phyloP scores from a whole-genome alignment of 2,797 vertebrate genomes.

The Parauchenoglanis ngamensis region DNA sequence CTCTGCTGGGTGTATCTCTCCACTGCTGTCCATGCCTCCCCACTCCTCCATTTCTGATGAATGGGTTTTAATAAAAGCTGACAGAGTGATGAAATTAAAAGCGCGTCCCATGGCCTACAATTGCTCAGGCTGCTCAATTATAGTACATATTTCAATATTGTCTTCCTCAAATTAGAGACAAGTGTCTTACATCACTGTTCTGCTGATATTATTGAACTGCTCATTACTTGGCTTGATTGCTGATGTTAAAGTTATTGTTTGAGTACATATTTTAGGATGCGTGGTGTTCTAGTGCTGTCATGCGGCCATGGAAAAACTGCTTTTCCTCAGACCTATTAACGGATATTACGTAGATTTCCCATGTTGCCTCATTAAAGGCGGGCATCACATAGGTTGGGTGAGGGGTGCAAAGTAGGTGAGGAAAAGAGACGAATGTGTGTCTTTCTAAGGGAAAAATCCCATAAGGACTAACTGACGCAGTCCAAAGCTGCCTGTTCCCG shows the following conservation, averaged over 20 bases:
- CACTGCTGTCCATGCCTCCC: conserved; percentile 59
- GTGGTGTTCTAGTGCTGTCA: conserved; percentile 66
- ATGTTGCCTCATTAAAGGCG: conserved; percentile 69
- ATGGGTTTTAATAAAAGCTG: conserved; percentile 85
- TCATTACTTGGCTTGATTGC: conserved; percentile 55
- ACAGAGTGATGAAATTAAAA: conserved; percentile 83
- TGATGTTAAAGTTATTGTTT: conserved; percentile 51
- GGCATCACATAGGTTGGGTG: conserved; percentile 29
- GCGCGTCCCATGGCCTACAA: conserved; percentile 73
- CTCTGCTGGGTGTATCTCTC: conserved; percentile 34
- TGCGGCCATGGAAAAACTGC: conserved; percentile 66
- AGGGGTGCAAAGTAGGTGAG: conserved; percentile 34
- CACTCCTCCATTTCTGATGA: conserved; percentile 72
- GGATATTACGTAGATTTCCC: conserved; percentile 73
- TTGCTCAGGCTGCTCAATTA: conserved; percentile 74
- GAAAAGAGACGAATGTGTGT: conserved; percentile 63
- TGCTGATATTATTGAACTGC: conserved; percentile 64
- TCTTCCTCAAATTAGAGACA: conserved; percentile 39
- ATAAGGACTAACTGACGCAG: conserved; percentile 76
- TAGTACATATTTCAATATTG: conserved; percentile 70
- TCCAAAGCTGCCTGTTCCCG: conserved; percentile 70
- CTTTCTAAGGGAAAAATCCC: conserved; percentile 73
- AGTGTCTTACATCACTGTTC: conserved; percentile 70
- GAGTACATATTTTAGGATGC: conserved; percentile 60
- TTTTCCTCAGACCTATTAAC: conserved; percentile 74